Percentiles rank a stretch among this genome's conserved stretches.
Evolutionary conservation across 2,113 vertebrate genomes (phyloP).

Genomic region (Cepphus grylle): DNA sequence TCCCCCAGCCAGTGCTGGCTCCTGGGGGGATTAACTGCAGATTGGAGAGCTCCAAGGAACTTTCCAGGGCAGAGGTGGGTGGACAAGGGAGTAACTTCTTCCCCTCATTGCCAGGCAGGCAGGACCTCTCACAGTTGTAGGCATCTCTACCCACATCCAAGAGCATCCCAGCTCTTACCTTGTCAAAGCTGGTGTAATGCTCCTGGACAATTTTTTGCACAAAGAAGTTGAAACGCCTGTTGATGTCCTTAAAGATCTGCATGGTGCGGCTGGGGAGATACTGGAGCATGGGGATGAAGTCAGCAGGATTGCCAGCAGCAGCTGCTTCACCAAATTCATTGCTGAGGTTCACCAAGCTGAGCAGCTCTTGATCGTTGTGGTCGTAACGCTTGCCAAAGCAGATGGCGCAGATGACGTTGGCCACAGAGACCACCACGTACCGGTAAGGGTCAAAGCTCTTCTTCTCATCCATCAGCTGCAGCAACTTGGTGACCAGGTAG

Average conservation of each 20-base stretch:
- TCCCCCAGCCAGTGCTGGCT: rapidly evolving
- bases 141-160: neutral
- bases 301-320: conserved; percentile 77
- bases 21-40: neutral
- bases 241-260: conserved; percentile 77
- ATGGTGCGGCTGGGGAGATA: conserved; percentile 79
- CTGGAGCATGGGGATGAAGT: conserved; percentile 72
- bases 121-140: neutral
- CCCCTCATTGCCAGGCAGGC: too few species aligned
- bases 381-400: conserved; percentile 82
- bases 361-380: conserved; percentile 79
- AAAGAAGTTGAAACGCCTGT: conserved; percentile 70
- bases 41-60: neutral
- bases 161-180: conserved; percentile 67
- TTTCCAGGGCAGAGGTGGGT: neutral
- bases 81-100: neutral
- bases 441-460: conserved; percentile 76
- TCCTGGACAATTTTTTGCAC: conserved; percentile 79
- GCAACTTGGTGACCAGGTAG: conserved; percentile 73
- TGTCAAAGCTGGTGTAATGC: conserved; percentile 80
- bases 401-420: conserved; percentile 82
- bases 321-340: conserved; percentile 75
- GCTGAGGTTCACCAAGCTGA: conserved; percentile 68
- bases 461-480: conserved; percentile 58
- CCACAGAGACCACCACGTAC: conserved; percentile 82